Base-by-base conservation (phyloP, 1,140 invertebrate genomes). In the Brachionus rubens region DNA sequence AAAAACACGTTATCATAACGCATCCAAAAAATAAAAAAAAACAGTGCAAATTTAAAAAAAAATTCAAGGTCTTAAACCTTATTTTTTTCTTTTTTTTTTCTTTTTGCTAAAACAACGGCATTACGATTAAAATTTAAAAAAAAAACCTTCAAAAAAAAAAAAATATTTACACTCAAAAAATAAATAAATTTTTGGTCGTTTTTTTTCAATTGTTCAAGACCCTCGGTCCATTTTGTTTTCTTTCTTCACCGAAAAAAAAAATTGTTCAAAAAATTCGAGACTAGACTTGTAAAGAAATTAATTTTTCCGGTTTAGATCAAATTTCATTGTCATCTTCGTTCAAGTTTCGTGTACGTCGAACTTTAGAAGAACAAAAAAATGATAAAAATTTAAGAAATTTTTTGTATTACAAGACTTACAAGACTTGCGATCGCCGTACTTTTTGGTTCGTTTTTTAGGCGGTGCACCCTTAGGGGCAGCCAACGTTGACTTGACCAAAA, bases 281-380 rank as follows among this genome's bases (percentile, higher is more conserved):
- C 54, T 59, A 59, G 54, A 59, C 54, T 59, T 52, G 54, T n/a
- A 33, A 28, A 59, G 33, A 54, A 24, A 30, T n/a, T 59, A 33
- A 33, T 54, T 24, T 21, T 54, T 59, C 9, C 36, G 16, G 19
- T 36, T 5, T 5, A 36, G 3, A 33, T 59, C 30, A 59, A 59
- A 59, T 43, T 65, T 65, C 59, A 65, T 65, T 54, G 30, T 72
- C 68, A 28, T 72, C 68, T 50, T 72, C 68, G 40, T 72, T 72
- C 14, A 72, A 26, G 12, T 72, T 72, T 36, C 68, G 30, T 0
- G 68, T 72, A 9, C 68, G 43, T 7, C 68, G 43, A 72, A 72
- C 68, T 72, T 16, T 14, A 65, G 24, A 4, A 19, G 36, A 65
- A 43, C 12, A 46, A 65, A 1, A 46, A 65, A 28, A 21, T 12